Evolutionary conservation across 2,888 invertebrate genomes (phyloP).

Genomic region (Aleiodes leptofemur): DNA sequence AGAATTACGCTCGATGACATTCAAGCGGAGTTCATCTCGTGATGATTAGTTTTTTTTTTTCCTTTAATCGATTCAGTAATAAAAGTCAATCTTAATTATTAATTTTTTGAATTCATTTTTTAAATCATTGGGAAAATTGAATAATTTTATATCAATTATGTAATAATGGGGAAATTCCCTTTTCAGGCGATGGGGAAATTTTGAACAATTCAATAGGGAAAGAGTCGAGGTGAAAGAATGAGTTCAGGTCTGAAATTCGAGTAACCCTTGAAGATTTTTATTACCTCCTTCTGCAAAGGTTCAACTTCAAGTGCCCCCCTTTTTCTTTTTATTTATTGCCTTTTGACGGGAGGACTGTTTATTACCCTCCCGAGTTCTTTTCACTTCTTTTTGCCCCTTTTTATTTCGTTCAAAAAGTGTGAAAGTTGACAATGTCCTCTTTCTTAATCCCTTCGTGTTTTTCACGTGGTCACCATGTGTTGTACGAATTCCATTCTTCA

Average conservation of each 20-base stretch:
- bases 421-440: not conserved
- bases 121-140: not conserved
- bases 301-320: not conserved
- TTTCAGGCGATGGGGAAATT: not conserved
- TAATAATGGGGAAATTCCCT: not conserved
- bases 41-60: slow-evolving; percentile 62
- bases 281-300: not conserved
- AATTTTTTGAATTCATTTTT: not conserved
- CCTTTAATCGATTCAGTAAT: not conserved
- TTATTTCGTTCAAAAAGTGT: not conserved
- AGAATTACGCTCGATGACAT: slow-evolving; percentile 73
- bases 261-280: slow-evolving; percentile 11
- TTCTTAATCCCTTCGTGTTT: not conserved
- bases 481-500: not conserved
- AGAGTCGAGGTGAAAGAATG: not conserved
- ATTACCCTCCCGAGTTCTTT: not conserved
- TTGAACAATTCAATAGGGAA: not conserved
- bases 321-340: not conserved
- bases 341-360: not conserved
- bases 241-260: not conserved
- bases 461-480: slow-evolving; percentile 1
- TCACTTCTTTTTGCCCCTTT: not conserved
- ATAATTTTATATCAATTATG: not conserved
- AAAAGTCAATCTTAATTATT: not conserved
- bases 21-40: slow-evolving; percentile 71